A percentile compares a stretch with the other conserved stretches of the same genome.
phyloP scores from a whole-genome alignment of 2,888 invertebrate species.

The Clanis bilineata region DNA sequence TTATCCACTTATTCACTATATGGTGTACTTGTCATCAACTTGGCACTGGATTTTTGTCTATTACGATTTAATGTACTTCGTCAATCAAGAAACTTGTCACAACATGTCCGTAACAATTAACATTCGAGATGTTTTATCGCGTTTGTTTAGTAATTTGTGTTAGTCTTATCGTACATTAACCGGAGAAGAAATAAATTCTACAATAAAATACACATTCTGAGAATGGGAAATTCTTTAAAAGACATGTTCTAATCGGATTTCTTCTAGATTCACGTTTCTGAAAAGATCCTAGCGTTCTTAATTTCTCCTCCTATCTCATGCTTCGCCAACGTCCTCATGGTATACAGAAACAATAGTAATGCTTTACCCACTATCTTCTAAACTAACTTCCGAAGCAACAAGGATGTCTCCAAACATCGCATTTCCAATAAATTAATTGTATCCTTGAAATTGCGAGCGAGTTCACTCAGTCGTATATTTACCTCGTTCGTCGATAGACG shows the following conservation, averaged over 20 bases:
- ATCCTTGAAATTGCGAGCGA: constrained; percentile 8
- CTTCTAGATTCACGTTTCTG: no score
- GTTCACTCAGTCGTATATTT: constrained; percentile 21
- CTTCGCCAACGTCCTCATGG: background rate
- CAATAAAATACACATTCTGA: background rate
- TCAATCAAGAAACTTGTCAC: background rate
- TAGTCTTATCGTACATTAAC: background rate
- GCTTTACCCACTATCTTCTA: background rate
- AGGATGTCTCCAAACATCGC: background rate
- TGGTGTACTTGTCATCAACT: no score
- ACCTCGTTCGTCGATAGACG: constrained; percentile 20
- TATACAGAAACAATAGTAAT: background rate
- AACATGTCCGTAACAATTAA: background rate
- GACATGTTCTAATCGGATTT: no score
- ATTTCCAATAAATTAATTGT: constrained; percentile 12
- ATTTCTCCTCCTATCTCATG: no score
- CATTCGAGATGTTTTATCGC: background rate
- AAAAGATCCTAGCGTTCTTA: no score
- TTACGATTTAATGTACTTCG: no score
- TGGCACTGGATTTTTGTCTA: no score
- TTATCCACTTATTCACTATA: no score
- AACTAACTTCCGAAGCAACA: constrained; percentile 5
- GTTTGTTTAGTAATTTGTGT: background rate
- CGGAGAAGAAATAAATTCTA: background rate
- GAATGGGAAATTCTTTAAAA: no score